phyloP scores from a whole-genome alignment of 2,888 invertebrate species.

The Tinea pellionella region DNA sequence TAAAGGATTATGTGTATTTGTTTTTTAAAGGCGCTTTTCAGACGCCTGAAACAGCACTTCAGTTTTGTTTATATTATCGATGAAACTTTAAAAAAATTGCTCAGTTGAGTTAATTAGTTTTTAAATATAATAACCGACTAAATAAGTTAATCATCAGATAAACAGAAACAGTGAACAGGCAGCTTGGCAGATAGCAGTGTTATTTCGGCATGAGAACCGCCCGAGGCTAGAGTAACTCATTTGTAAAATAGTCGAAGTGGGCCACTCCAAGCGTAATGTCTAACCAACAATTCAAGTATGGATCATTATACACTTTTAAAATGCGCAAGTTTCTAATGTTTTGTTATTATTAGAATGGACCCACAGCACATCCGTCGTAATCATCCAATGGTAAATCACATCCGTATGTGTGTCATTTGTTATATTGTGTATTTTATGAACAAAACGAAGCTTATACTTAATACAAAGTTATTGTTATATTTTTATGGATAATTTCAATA shows the following conservation, averaged over 20 bases:
- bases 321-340: conserved; percentile 8
- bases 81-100: no score
- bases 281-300: not conserved
- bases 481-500: no score
- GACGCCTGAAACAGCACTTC: no score
- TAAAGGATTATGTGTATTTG: no score
- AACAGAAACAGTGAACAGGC: not conserved
- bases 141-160: not conserved
- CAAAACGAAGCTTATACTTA: not conserved
- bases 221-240: conserved; percentile 31
- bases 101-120: no score
- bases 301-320: not conserved
- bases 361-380: not conserved
- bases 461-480: no score
- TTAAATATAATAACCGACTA: no score
- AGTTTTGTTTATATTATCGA: no score
- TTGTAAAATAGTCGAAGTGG: conserved; percentile 24
- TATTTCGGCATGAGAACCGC: conserved; percentile 47
- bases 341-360: conserved; percentile 3
- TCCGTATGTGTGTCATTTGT: not conserved
- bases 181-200: conserved; percentile 14
- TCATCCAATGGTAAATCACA: not conserved
- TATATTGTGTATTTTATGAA: not conserved
- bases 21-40: no score
- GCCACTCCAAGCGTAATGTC: conserved; percentile 12